A percentile compares a stretch with the other conserved stretches of the same genome.
Conservation (phyloP, 2,888 invertebrate genomes). For the Arrhopalites spinosus region DNA sequence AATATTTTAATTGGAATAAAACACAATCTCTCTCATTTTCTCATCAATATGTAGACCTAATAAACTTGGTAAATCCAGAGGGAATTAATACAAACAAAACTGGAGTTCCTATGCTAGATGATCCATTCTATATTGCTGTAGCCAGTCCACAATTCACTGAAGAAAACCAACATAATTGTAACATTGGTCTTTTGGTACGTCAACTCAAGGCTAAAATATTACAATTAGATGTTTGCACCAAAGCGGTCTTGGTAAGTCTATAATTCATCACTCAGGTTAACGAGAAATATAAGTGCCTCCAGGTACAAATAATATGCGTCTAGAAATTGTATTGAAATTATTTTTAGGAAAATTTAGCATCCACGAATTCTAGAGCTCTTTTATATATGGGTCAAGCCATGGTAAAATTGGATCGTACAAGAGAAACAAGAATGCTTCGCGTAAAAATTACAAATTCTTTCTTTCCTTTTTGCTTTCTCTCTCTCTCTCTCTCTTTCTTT, state of each 20-base stretch:
- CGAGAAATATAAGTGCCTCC: too few species aligned
- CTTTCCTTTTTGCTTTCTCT: background rate
- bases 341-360: constrained; percentile 26
- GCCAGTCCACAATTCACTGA: constrained; percentile 10
- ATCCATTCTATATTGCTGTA: constrained; percentile 19
- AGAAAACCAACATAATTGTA: constrained; percentile 26
- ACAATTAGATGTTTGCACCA: constrained; percentile 8
- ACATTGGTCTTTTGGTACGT: constrained; percentile 25
- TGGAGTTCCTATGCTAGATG: constrained; percentile 26
- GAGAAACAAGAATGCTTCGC: constrained; percentile 10
- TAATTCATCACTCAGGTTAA: background rate
- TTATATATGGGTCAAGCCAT: constrained; percentile 27
- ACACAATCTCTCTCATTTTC: too few species aligned
- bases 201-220: constrained; percentile 25
- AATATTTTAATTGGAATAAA: too few species aligned
- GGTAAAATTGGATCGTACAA: constrained; percentile 21
- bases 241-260: constrained; percentile 5
- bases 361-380: constrained; percentile 27
- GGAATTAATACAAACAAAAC: constrained; percentile 9
- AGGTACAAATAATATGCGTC: too few species aligned
- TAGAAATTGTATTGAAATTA: too few species aligned
- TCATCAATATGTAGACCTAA: constrained; percentile 4
- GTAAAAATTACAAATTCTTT: background rate
- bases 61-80: constrained; percentile 20
- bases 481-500: too few species aligned